Percentiles rank a stretch among this genome's conserved stretches.
phyloP scores from a whole-genome alignment of 2,888 invertebrate species.

The Epiblema foenella region DNA sequence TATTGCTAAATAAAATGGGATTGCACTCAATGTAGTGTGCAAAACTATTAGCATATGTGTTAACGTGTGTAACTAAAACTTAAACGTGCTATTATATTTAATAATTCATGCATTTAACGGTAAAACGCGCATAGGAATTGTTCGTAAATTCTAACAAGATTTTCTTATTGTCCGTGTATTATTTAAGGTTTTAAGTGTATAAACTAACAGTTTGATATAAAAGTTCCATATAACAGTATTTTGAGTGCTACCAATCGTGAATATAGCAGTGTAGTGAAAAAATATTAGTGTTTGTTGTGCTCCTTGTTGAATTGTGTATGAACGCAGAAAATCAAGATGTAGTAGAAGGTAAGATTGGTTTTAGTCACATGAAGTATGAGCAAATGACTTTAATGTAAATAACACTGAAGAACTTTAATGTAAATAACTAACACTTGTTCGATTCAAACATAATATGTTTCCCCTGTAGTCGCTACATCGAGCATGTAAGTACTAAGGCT shows the following conservation, averaged over 20 bases:
- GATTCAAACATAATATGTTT: too few species aligned
- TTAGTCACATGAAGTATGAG: not conserved
- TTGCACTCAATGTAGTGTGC: not conserved
- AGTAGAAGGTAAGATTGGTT: slow-evolving; percentile 2
- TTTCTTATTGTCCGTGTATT: slow-evolving; percentile 8
- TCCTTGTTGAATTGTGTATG: not conserved
- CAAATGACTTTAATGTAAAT: too few species aligned
- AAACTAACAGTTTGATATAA: not conserved
- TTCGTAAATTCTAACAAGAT: slow-evolving; percentile 1
- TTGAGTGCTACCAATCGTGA: not conserved
- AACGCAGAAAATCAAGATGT: slow-evolving; percentile 2
- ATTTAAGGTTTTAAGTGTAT: not conserved
- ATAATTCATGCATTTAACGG: not conserved
- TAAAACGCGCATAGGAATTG: not conserved
- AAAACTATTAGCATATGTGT: not conserved
- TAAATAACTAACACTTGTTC: too few species aligned
- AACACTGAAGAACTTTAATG: too few species aligned
- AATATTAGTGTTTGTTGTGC: not conserved
- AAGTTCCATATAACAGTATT: not conserved
- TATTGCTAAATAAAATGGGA: slow-evolving; percentile 29
- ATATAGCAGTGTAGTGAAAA: slow-evolving; percentile 6
- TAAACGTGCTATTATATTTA: not conserved
- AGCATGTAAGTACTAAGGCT: too few species aligned
- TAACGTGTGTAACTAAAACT: not conserved
- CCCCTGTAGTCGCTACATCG: too few species aligned